Percentiles rank a stretch among this genome's conserved stretches.
Evolutionary conservation across 2,888 invertebrate species (phyloP).

Genomic region (Eupithecia dodoneata): DNA sequence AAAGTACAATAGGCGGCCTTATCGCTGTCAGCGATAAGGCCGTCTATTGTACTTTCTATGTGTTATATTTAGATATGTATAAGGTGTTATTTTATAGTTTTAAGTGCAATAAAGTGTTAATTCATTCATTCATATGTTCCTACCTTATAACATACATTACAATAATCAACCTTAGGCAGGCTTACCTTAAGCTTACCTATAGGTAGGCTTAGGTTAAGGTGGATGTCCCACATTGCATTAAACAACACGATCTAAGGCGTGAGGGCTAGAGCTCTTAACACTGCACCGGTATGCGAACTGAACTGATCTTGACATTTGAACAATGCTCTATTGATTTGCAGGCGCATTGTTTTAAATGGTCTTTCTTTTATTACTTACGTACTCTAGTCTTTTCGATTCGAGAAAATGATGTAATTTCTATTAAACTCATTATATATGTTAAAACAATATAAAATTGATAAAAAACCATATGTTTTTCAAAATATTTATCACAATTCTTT

Average conservation of each 20-base stretch:
- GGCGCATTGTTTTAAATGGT: neutral
- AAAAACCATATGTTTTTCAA: neutral
- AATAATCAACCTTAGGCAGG: too few species aligned
- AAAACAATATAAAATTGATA: neutral
- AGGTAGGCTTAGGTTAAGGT: neutral
- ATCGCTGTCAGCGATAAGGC: too few species aligned
- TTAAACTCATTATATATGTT: neutral
- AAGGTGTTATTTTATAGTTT: too few species aligned
- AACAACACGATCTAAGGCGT: conserved; percentile 9
- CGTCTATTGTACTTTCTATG: too few species aligned
- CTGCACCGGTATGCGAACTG: conserved; percentile 8
- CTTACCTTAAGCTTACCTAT: too few species aligned
- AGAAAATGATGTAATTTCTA: neutral
- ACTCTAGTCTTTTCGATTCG: neutral
- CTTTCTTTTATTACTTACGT: neutral
- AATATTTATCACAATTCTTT: neutral
- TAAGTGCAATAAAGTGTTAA: too few species aligned
- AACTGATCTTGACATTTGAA: conserved; percentile 75
- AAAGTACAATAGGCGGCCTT: too few species aligned
- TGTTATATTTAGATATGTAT: too few species aligned
- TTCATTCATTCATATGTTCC: too few species aligned
- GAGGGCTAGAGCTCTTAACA: conserved; percentile 43
- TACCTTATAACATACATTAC: too few species aligned
- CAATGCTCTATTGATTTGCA: conserved; percentile 51
- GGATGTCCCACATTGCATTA: neutral